A percentile compares a stretch with the other conserved stretches of the same genome.
Conservation (phyloP, 2,888 invertebrate species). For the Xestobium rufovillosum region DNA sequence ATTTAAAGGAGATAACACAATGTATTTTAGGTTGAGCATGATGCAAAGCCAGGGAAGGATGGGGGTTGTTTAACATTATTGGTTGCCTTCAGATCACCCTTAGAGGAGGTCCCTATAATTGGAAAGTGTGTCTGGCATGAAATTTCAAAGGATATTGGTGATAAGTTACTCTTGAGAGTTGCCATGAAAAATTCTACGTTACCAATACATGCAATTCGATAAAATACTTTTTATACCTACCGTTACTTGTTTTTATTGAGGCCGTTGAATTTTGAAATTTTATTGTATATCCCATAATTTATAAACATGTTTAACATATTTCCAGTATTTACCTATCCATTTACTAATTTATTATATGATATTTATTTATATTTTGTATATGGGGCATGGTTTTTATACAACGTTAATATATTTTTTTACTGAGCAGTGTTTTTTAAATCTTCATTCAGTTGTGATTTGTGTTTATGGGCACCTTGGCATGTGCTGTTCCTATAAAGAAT, state of each 20-base stretch:
- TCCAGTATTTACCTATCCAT: too few relatives aligned
- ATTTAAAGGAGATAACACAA: not conserved
- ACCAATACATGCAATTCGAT: slow-evolving; percentile 76
- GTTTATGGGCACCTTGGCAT: too few relatives aligned
- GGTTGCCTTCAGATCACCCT: slow-evolving; percentile 73
- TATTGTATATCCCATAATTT: too few relatives aligned
- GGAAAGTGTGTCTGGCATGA: slow-evolving; percentile 90
- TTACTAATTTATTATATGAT: too few relatives aligned
- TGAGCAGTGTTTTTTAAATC: too few relatives aligned
- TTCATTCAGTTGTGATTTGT: too few relatives aligned
- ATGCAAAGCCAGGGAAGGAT: slow-evolving; percentile 53
- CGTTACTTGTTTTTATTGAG: slow-evolving; percentile 3
- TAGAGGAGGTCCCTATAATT: slow-evolving; percentile 80
- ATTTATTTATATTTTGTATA: too few relatives aligned
- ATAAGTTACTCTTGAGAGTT: slow-evolving; percentile 58
- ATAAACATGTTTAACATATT: too few relatives aligned
- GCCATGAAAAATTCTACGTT: slow-evolving; percentile 69
- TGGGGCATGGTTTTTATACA: too few relatives aligned
- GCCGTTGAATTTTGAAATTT: slow-evolving; percentile 2
- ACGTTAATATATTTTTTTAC: too few relatives aligned
- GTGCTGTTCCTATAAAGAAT: too few relatives aligned
- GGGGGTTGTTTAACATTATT: slow-evolving; percentile 76
- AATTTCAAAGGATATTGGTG: slow-evolving; percentile 60
- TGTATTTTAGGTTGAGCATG: slow-evolving; percentile 54
- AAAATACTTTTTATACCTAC: slow-evolving; percentile 25